Evolutionary conservation across 2,113 vertebrate genomes (phyloP), one percentile per base, ranked within the genome.

Genomic region (Thomomys bottae): DNA sequence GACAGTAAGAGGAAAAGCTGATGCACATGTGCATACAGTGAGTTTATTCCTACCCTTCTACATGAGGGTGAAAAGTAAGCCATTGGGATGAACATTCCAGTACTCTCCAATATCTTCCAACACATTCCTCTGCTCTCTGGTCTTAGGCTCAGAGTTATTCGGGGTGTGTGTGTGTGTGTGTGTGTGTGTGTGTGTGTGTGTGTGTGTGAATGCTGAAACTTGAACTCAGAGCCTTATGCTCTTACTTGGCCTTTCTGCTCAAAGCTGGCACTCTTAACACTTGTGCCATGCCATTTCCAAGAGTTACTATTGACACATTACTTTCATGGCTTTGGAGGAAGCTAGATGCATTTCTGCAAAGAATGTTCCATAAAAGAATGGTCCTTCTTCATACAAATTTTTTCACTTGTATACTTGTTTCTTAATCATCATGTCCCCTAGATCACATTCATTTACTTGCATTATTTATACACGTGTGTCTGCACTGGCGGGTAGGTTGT

Each of bases 11-110:
- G 32, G 1, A 18, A 64, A 91, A 61, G 32, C 7, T 8, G 11
- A 6, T 12, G 12, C 4, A 49, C n/a, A 36, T 0, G 3, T 5
- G 11, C 20, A 5, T 1, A 5, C 20, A 26, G 0, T 12, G 24
- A 54, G 15, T 88, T 71, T 68, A 42, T 45, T 2, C 14, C 28
- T 21, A 21, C 66, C 64, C 4, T n/a, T 5, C 24, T 71, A 2
- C 38, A 15, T 21, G 34, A 8, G 28, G 77, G 30, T 36, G 40
- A 36, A 6, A n/a, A n/a, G 9, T 24, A 18, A 49, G 45, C 45
- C 45, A 20, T 30, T 54, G 40, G 10, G 36, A 23, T 28, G 57
- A 26, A 63, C 6, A 42, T 32, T 59, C 36, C 9, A 30, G 49
- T 54, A 54, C 49, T 54, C 15, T 54, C 17, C 49, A 54, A 0